Evolutionary conservation across 2,888 invertebrate genomes (phyloP), one percentile per base, ranked within the genome.

Genomic region (Eupithecia exiguata): DNA sequence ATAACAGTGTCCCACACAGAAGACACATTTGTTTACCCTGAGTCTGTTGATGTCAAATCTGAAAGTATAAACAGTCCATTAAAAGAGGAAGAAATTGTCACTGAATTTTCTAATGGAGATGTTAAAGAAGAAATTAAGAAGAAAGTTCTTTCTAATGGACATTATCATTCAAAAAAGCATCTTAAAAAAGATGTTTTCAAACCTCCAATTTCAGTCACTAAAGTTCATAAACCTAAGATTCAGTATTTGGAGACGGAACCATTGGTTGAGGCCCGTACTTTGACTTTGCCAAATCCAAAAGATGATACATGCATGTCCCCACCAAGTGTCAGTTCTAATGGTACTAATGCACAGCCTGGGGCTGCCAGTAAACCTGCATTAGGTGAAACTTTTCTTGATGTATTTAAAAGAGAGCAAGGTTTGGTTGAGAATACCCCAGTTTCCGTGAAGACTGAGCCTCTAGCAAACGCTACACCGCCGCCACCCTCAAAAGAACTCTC

Each of bases 1-100:
- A 94, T 94, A 80, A 94, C 94, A 72, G 94, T 94, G 7, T 89
- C 91, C 81, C 91, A 94, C 77, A 93, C 94, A n/a, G 94, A 94
- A 82, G 94, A 94, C 80, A 89, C 89, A 82, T 91, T 89, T 78
- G 87, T 91, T 74, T 92, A 91, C 79, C 81, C 89, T 70, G 93
- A 94, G 70, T 88, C 79, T 83, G 84, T 87, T 83, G 91, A 92
- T 82, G 84, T 83, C 58, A 92, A 91, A 76, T 81, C 77, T 74
- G 91, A 90, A 81, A 74, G 87, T 7, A 81, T 88, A 78, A 89
- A 91, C 66, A 92, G 89, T 83, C 89, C 91, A 16, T 88, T 79
- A 90, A 58, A 89, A 82, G 92, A 92, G 75, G 78, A 88, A 71
- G 90, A 91, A 84, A 83, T 89, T 75, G 83, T 88, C 74, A 85